Percentiles rank a stretch among this genome's conserved stretches.
Conservation (phyloP, 2,113 vertebrate species). For the Erythrocebus patas region DNA sequence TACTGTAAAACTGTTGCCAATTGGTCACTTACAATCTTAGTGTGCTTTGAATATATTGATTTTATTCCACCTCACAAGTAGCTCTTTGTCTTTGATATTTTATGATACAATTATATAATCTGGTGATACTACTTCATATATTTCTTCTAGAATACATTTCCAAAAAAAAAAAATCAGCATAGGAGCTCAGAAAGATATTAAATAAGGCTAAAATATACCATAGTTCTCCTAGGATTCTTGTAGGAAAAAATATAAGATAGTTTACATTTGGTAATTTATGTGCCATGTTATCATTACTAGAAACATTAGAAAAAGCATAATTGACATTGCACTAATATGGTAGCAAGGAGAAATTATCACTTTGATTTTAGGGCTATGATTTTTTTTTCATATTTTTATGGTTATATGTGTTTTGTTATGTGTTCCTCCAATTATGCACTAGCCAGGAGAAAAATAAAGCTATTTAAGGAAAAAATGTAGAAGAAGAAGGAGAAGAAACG, state of each 20-base stretch:
- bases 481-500: background rate
- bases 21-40: background rate
- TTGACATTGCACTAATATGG: background rate
- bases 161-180: constrained; percentile 49
- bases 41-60: constrained; percentile 38
- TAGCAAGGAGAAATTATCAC: background rate
- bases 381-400: background rate
- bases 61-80: constrained; percentile 60
- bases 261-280: background rate
- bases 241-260: background rate
- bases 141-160: background rate
- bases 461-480: background rate
- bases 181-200: background rate
- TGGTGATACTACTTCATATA: constrained; percentile 3
- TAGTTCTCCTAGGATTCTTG: background rate
- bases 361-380: background rate
- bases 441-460: background rate
- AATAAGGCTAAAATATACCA: background rate
- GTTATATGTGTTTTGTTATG: background rate
- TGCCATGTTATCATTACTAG: background rate
- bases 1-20: background rate
- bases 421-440: background rate
- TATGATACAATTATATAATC: constrained; percentile 43
- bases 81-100: constrained; percentile 55
- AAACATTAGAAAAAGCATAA: background rate